Evolutionary conservation across 2,113 vertebrate species (phyloP).

Genomic region (Suncus etruscus): DNA sequence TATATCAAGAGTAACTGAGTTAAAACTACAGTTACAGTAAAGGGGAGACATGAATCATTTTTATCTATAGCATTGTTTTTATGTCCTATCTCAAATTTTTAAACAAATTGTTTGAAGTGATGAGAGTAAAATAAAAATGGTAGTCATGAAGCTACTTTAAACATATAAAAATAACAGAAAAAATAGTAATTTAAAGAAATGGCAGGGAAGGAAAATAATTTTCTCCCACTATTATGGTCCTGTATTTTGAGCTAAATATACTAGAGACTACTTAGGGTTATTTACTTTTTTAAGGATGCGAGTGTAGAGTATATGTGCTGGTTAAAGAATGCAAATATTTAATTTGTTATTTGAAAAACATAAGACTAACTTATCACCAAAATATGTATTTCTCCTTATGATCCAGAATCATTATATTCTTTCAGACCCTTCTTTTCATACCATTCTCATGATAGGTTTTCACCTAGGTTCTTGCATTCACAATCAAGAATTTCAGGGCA

Average conservation of each 20-base stretch:
- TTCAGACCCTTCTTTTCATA: neutral
- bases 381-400: neutral
- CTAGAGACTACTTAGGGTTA: neutral
- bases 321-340: constrained; percentile 2
- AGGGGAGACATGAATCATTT: constrained; percentile 33
- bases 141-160: neutral
- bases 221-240: neutral
- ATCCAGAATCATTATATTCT: neutral
- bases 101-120: neutral
- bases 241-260: neutral
- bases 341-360: neutral
- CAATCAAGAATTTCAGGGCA: no score
- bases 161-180: constrained; percentile 24
- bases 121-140: neutral
- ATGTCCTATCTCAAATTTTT: neutral
- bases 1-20: constrained; percentile 48
- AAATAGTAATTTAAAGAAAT: neutral
- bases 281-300: neutral
- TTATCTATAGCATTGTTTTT: neutral
- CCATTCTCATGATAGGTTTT: no score
- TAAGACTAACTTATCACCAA: neutral
- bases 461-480: no score
- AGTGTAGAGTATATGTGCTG: neutral
- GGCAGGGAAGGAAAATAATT: neutral
- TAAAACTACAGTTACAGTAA: constrained; percentile 11